Base-by-base conservation (phyloP, 2,113 vertebrate genomes). In the Prietella phreatophila region DNA sequence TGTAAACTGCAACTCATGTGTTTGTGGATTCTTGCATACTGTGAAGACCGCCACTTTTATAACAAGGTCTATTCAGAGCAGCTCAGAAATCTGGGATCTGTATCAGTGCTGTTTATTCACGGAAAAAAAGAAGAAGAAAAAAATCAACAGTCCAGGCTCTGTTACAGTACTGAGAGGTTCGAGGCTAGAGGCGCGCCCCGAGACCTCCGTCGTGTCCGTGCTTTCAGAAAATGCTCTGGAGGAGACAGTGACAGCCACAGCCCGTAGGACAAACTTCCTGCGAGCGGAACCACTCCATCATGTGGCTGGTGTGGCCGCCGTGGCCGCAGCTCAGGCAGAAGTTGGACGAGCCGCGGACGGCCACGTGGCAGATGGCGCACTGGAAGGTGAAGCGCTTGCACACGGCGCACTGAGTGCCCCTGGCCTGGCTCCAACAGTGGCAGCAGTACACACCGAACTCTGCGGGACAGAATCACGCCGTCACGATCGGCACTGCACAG, bases 221-320 rank as follows among this genome's bases (percentile, higher is more conserved):
- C 36, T 39, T 67, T 99, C 96, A 99, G 94, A 98, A 98, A 25
- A 97, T 98, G 94, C 97, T 99, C 92, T 99, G 97, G 0, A 97
- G 95, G 76, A 99, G 93, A 89, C 98, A 99, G 93, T 96, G 97
- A 93, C 98, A 99, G 0, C 98, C 98, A 0, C 98, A 99, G 89
- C 98, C 98, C 0, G 98, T 97, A 75, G 98, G 98, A 85, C 98
- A 99, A 87, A 99, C 97, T 87, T 99, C 98, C 92, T 97, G 98
- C 0, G 95, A 95, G 50, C 97, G 95, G 83, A 99, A 99, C 98
- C 98, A 99, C 91, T 99, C 98, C 97, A 99, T 97, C 98, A 99
- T 99, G 92, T 99, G 98, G 86, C 95, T 96, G 69, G 98, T 99
- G 94, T 99, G 98, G 5, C 98, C 98, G 0, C 98, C 98, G 0